Evolutionary conservation across 2,797 vertebrate species (phyloP).

Genomic region (Graptemys geographica): DNA sequence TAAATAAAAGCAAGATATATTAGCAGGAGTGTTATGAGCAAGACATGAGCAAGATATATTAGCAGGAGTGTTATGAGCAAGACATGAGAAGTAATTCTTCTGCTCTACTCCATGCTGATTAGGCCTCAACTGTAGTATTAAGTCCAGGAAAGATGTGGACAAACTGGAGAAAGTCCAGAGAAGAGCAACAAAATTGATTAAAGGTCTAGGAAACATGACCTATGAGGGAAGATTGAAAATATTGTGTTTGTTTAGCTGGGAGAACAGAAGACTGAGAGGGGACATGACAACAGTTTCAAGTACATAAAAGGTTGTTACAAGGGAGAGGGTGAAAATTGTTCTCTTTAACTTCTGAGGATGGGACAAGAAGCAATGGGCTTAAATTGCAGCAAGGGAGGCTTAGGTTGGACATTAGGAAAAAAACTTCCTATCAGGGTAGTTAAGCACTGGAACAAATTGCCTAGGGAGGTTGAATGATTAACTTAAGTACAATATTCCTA

Average conservation of each 20-base stretch:
- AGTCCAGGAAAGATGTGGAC: background rate
- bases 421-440: background rate
- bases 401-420: background rate
- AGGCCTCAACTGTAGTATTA: background rate
- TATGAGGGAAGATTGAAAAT: background rate
- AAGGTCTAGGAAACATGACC: background rate
- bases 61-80: background rate
- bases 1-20: background rate
- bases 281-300: background rate
- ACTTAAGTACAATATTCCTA: constrained; percentile 13
- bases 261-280: background rate
- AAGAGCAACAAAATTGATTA: background rate
- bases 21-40: background rate
- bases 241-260: background rate
- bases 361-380: background rate
- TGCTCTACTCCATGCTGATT: background rate
- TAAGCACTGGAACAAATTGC: background rate
- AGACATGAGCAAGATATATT: background rate
- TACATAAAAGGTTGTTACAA: background rate
- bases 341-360: background rate
- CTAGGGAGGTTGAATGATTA: background rate
- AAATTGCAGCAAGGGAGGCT: background rate
- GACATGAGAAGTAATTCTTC: background rate
- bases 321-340: background rate
- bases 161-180: background rate